Percentiles rank a stretch among this genome's conserved stretches.
phyloP scores from a whole-genome alignment of 1,140 invertebrate genomes.

The Aphaenogaster ashmeadi region DNA sequence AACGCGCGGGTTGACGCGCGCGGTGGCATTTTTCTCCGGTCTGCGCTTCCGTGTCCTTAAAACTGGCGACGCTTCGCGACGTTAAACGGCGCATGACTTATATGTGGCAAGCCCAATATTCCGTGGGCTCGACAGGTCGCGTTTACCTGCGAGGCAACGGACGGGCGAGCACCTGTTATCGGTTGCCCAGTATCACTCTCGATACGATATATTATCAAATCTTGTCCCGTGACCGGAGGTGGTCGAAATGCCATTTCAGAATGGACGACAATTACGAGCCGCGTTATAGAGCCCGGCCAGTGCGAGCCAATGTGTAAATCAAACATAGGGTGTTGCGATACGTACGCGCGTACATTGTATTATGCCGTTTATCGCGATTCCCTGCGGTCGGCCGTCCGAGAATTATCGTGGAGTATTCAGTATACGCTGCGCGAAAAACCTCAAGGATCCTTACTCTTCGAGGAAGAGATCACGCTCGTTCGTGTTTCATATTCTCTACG shows the following conservation, averaged over 20 bases:
- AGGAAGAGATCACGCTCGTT: background rate
- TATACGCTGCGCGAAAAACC: background rate
- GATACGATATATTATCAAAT: slow-evolving; percentile 74
- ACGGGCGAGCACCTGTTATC: slow-evolving; percentile 71
- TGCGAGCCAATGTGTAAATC: slow-evolving; percentile 55
- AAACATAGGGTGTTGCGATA: slow-evolving; percentile 64
- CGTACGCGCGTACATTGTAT: slow-evolving; percentile 25
- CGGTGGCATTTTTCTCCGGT: slow-evolving; percentile 17
- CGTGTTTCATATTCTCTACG: background rate
- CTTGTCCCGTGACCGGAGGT: slow-evolving; percentile 63
- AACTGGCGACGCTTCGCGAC: slow-evolving; percentile 4
- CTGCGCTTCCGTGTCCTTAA: background rate
- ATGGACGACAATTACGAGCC: slow-evolving; percentile 64
- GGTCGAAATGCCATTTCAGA: slow-evolving; percentile 67
- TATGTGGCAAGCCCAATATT: slow-evolving; percentile 65
- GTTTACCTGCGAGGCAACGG: slow-evolving; percentile 65
- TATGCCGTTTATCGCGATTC: slow-evolving; percentile 42
- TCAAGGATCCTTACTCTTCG: background rate
- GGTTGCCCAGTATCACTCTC: slow-evolving; percentile 66
- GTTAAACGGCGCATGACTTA: slow-evolving; percentile 58
- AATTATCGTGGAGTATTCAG: slow-evolving; percentile 16
- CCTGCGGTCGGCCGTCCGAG: slow-evolving; percentile 26
- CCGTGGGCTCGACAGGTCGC: slow-evolving; percentile 42
- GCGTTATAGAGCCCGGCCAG: slow-evolving; percentile 42
- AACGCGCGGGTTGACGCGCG: background rate